Base-by-base conservation (phyloP, 2,888 invertebrate genomes). In the Dicyrtoma fusca region DNA sequence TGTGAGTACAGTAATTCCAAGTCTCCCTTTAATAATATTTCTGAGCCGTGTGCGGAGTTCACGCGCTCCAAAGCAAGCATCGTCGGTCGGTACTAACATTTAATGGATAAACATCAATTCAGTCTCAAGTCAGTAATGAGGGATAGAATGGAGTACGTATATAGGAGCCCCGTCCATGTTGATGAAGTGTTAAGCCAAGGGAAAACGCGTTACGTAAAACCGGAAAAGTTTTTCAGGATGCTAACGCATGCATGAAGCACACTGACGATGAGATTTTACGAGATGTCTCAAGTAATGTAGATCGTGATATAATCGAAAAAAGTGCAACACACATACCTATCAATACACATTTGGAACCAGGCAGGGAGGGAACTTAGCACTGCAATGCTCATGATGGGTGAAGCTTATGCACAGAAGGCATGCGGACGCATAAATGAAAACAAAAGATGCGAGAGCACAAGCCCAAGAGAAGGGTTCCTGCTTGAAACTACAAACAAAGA, bases 391-490 rank as follows among this genome's bases (percentile, higher is more conserved):
- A 4, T 17, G 17, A 17, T 49, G 49, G n/a, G 14, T 17, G 17
- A 11, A 2, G 34, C 11, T 34, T 3, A 8, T 34, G 34, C 10
- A 26, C n/a, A 4, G n/a, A 57, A 55, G 45, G 59, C 68, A 68
- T 68, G 68, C 45, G 57, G 25, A 57, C 42, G 68, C 55, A 68
- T 68, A 57, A 68, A 68, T 68, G 68, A 45, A 68, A 68, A 68
- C 59, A 59, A 68, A 68, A 44, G 57, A 57, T 23, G 10, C 3
- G 21, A 14, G 47, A 49, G 14, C 23, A 59, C 13, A 59, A 59
- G 14, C 21, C n/a, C 13, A 25, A 14, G 51, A 47, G 49, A 64
- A 49, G 64, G 25, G 25, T 49, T 64, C 64, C 19, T 63, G 19
- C 34, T 47, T 34, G 26, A 64, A 64, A 11, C 26, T 34, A 55